Evolutionary conservation across 2,888 invertebrate species (phyloP), one percentile per base, ranked within the genome.

Genomic region (Seira sanloemensis): DNA sequence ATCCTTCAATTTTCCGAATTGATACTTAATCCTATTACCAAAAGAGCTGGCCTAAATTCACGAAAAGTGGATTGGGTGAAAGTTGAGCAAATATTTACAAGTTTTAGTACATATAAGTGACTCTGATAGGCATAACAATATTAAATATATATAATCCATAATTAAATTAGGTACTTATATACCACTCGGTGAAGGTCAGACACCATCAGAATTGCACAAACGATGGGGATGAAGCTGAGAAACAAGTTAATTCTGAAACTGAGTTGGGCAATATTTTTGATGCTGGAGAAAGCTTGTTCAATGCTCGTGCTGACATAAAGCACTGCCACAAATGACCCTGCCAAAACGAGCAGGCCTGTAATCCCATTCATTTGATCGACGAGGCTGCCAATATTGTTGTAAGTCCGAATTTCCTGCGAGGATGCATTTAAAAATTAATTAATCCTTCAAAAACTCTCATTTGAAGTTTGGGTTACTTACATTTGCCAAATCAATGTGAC

Each of bases 111-210:
- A n/a, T 16, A n/a, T n/a, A n/a, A 1, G 19, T 5, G 7, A 54
- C 46, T 73, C 19, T 24, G n/a, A n/a, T 1, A 25, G 25, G 12
- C 1, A 54, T n/a, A 72, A 21, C 9, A 12, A 27, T 69, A 69
- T 2, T 7, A n/a, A n/a, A n/a, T n/a, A n/a, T n/a, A n/a, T n/a
- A n/a, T n/a, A n/a, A n/a, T n/a, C n/a, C n/a, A n/a, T n/a, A n/a
- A n/a, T n/a, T n/a, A n/a, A n/a, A n/a, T n/a, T n/a, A n/a, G n/a
- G n/a, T 4, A 27, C 26, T 7, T 68, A 16, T n/a, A 25, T 73
- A 80, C 80, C 24, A 58, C 67, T 80, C 69, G 46, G 19, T 80
- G 74, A 68, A 80, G 21, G 0, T 80, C 80, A 23, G 80, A 74
- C n/a, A 68, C 74, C 68, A 80, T 74, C 24, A 80, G 7, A 0